phyloP scores from a whole-genome alignment of 1,140 invertebrate species.

The Heliconius nattereri region DNA sequence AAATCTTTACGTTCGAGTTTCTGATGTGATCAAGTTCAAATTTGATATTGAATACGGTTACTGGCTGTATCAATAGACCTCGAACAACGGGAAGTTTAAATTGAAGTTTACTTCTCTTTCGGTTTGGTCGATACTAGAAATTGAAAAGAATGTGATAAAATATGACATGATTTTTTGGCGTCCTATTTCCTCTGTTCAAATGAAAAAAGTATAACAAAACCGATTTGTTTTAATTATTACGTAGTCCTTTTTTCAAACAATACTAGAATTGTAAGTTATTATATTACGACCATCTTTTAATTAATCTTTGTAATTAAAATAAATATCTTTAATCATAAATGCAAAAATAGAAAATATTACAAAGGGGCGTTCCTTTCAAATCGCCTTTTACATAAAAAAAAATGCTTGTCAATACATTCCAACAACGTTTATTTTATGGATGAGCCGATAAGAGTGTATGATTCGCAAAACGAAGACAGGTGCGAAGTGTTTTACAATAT shows the following conservation, averaged over 20 bases:
- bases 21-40: slow-evolving; percentile 25
- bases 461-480: slow-evolving; percentile 41
- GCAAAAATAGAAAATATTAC: neutral
- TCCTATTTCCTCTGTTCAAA: neutral
- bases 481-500: slow-evolving; percentile 42
- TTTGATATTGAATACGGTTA: slow-evolving; percentile 16
- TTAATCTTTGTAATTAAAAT: neutral
- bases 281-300: no score
- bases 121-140: neutral
- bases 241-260: no score
- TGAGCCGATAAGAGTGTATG: slow-evolving; percentile 22
- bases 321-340: neutral
- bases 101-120: neutral
- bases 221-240: no score
- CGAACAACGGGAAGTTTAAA: neutral
- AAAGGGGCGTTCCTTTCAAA: neutral
- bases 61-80: slow-evolving; percentile 14
- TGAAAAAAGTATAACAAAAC: no score
- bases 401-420: slow-evolving; percentile 34
- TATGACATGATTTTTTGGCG: neutral
- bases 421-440: slow-evolving; percentile 37
- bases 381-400: slow-evolving; percentile 15
- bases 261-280: no score
- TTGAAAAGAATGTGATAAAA: neutral
- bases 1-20: slow-evolving; percentile 27